phyloP scores from a whole-genome alignment of 2,113 vertebrate species.

The Climacteris rufus region DNA sequence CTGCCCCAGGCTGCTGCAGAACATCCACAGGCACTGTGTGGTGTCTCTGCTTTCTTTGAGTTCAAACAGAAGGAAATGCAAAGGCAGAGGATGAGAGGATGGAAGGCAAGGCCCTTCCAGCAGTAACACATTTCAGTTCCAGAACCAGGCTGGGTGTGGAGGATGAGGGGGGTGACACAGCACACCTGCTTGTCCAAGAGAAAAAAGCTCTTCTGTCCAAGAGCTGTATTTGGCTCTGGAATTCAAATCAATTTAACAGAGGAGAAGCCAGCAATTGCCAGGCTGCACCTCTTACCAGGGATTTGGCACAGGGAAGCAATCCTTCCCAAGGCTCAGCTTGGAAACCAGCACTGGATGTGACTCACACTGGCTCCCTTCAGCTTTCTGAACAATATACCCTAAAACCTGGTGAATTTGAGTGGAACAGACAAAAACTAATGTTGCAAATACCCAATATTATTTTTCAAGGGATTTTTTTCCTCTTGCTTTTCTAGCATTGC shows the following conservation, averaged over 20 bases:
- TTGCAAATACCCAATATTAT: not conserved
- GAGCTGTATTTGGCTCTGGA: not conserved
- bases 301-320: not conserved
- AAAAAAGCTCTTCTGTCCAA: not conserved
- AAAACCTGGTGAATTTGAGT: not conserved
- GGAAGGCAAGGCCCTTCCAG: not conserved
- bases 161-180: not conserved
- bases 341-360: not conserved
- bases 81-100: not conserved
- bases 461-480: not conserved
- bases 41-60: not conserved
- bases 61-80: not conserved
- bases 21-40: not conserved
- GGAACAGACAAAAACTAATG: not conserved
- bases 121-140: accelerated
- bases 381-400: not conserved
- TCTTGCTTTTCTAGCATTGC: not conserved
- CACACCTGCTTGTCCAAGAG: not conserved
- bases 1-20: not conserved
- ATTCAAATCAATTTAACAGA: not conserved
- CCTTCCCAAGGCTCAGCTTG: not conserved
- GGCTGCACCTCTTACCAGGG: not conserved
- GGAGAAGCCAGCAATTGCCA: not conserved
- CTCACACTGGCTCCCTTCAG: not conserved
- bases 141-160: not conserved